A percentile compares a stretch with the other conserved stretches of the same genome.
Conservation (phyloP, 2,797 vertebrate genomes). For the Hyperoplus lanceolatus region DNA sequence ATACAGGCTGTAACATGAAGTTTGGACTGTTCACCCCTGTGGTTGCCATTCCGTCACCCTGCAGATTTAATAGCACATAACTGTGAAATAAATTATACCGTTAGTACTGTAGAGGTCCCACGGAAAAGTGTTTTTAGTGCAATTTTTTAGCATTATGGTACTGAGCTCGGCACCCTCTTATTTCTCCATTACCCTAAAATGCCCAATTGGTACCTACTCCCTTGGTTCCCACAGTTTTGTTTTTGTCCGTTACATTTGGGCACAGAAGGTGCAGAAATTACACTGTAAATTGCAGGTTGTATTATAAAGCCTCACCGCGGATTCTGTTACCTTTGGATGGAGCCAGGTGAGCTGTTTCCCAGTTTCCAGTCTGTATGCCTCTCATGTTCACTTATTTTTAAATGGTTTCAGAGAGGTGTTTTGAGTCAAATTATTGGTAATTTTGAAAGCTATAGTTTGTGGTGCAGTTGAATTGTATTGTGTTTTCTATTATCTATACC, state of each 20-base stretch:
- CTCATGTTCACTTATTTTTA: too few species aligned
- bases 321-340: background rate
- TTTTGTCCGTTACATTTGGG: background rate
- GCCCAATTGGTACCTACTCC: background rate
- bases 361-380: background rate
- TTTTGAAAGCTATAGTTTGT: background rate
- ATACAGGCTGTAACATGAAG: too few species aligned
- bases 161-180: background rate
- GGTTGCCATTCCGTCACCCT: too few species aligned
- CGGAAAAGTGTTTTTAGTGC: background rate
- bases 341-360: background rate
- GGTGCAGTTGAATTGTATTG: background rate
- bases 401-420: too few species aligned
- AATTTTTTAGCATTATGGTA: background rate
- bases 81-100: background rate
- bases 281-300: background rate
- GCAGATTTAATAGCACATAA: too few species aligned
- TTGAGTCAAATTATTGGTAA: background rate
- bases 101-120: background rate
- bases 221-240: background rate
- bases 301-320: background rate
- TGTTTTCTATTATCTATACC: too few species aligned
- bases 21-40: too few species aligned
- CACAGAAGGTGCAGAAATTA: background rate
- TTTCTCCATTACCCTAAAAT: background rate